Evolutionary conservation across 2,797 vertebrate species (phyloP).

Genomic region (Squalus acanthias): DNA sequence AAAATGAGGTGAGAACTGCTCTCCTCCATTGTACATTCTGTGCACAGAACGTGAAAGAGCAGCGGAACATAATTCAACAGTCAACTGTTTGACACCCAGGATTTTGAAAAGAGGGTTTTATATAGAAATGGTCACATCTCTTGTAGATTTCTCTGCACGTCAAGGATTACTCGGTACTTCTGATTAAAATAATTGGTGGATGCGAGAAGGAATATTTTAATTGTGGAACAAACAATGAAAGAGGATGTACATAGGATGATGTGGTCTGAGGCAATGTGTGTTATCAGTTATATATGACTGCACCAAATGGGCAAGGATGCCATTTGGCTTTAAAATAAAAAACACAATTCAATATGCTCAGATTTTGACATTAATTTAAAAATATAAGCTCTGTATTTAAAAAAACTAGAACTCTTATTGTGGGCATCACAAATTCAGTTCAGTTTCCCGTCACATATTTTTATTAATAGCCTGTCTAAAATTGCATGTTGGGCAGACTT

Average conservation of each 20-base stretch:
- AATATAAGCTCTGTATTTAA: background rate
- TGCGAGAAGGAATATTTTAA: background rate
- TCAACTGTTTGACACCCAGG: background rate
- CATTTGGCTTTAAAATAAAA: background rate
- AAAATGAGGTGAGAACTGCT: background rate
- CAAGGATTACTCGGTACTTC: background rate
- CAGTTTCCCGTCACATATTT: background rate
- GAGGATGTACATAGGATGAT: too few species aligned
- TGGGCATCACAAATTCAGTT: background rate
- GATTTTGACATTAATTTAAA: background rate
- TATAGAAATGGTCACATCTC: background rate
- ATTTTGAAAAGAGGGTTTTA: background rate
- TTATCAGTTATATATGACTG: background rate
- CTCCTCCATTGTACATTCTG: background rate
- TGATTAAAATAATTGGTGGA: background rate
- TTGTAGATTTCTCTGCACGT: background rate
- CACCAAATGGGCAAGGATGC: background rate
- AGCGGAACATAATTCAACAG: background rate
- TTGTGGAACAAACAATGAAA: background rate
- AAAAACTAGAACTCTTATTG: background rate
- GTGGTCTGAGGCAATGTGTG: too few species aligned
- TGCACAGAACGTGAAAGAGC: background rate
- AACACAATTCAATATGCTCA: background rate
- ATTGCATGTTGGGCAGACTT: background rate
- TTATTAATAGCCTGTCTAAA: background rate